Evolutionary conservation across 92 coral and sea anemone genomes (phyloP).

Genomic region (Montipora capitata): DNA sequence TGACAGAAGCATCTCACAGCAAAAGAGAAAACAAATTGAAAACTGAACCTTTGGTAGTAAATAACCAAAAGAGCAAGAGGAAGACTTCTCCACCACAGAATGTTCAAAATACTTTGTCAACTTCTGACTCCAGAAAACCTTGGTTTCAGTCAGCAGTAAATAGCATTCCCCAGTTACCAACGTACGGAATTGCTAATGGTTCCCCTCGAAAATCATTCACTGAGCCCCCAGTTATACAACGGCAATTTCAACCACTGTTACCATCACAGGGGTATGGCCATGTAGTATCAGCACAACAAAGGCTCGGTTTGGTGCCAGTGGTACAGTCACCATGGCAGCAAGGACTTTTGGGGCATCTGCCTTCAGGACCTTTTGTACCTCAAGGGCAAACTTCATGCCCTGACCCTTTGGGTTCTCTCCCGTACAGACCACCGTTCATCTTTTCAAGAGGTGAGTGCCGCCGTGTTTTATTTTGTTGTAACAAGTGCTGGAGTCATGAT

Average conservation of each 20-base stretch:
- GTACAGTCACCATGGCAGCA: slow-evolving; percentile 25
- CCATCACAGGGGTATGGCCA: slow-evolving; percentile 1
- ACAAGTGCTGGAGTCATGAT: background rate
- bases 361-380: background rate
- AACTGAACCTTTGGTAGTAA: background rate
- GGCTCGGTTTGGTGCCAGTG: slow-evolving; percentile 14
- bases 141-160: background rate
- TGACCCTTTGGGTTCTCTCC: background rate
- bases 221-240: slow-evolving; percentile 20
- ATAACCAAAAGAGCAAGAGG: background rate
- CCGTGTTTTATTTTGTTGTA: background rate
- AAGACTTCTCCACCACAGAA: background rate
- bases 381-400: background rate
- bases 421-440: background rate
- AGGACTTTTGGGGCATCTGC: background rate
- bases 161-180: background rate
- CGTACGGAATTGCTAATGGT: background rate
- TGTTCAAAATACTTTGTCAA: background rate
- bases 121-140: background rate
- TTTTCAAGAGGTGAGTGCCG: slow-evolving; percentile 29
- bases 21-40: slow-evolving; percentile 20
- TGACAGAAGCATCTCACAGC: background rate
- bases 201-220: background rate
- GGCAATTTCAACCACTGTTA: slow-evolving; percentile 22
- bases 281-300: background rate